A percentile compares a stretch with the other conserved stretches of the same genome.
phyloP scores from a whole-genome alignment of 2,113 vertebrate genomes.

The Alexandromys fortis region DNA sequence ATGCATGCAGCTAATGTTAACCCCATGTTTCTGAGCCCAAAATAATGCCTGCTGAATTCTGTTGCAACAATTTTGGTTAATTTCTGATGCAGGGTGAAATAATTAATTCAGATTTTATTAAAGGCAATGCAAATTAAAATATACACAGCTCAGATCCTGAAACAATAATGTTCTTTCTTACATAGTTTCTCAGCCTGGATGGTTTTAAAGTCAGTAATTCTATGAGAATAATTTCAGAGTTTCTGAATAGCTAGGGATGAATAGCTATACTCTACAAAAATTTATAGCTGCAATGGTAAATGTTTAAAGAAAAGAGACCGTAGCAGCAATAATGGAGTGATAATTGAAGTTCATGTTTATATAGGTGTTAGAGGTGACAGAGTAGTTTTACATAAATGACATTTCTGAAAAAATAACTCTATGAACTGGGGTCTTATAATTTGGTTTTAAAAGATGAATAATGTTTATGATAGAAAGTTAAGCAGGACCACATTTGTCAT shows the following conservation, averaged over 20 bases:
- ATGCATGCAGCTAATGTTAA: background rate
- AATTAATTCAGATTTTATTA: background rate
- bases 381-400: constrained; percentile 57
- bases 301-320: constrained; percentile 14
- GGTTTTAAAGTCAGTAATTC: background rate
- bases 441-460: constrained; percentile 58
- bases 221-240: background rate
- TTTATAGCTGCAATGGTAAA: background rate
- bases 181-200: background rate
- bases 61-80: background rate
- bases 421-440: constrained; percentile 22
- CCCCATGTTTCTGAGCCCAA: background rate
- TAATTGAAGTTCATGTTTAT: constrained; percentile 35
- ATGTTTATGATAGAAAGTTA: background rate
- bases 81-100: background rate
- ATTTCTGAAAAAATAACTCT: constrained; percentile 21
- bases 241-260: constrained; percentile 12
- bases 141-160: background rate
- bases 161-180: background rate
- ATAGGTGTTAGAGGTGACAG: constrained; percentile 33
- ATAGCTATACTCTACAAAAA: background rate
- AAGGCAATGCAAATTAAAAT: constrained; percentile 1
- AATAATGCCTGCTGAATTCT: background rate
- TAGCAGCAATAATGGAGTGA: background rate
- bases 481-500: background rate